phyloP scores from a whole-genome alignment of 2,797 vertebrate genomes.

The Mus caroli region DNA sequence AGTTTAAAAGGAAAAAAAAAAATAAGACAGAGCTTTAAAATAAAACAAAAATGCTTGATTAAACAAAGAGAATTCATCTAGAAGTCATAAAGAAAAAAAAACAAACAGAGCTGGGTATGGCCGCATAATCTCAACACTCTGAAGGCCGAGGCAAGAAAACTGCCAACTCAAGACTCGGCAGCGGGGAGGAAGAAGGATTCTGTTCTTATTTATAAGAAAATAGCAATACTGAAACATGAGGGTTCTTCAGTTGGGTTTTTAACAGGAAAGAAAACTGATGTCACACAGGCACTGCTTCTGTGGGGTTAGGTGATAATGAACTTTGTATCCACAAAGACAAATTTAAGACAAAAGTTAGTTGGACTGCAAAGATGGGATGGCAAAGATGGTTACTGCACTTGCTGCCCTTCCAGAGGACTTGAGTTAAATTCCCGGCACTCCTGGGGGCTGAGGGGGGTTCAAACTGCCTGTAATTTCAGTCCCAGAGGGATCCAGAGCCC shows the following conservation, averaged over 20 bases:
- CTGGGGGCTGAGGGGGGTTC: too few species aligned
- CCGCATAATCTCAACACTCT: background rate
- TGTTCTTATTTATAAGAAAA: background rate
- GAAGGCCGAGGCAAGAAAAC: background rate
- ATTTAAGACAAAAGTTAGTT: slow-evolving; percentile 12
- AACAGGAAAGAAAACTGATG: background rate
- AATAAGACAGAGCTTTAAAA: background rate
- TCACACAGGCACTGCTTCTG: background rate
- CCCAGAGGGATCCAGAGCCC: background rate
- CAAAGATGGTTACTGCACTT: background rate
- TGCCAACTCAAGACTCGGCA: background rate
- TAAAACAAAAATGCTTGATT: slow-evolving; percentile 8
- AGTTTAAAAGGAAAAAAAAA: background rate
- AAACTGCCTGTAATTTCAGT: background rate
- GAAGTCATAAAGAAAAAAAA: background rate
- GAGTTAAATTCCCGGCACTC: background rate
- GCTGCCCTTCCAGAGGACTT: background rate
- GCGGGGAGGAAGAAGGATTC: background rate
- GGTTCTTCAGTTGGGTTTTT: background rate
- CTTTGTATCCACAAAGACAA: background rate
- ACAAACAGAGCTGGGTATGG: background rate
- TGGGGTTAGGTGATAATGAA: background rate
- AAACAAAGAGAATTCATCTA: slow-evolving; percentile 28
- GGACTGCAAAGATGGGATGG: background rate
- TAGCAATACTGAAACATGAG: background rate